These are phyloP conservation scores for Iguana delicatissima DNA, from an alignment of 2,797 vertebrate species.

Conservation along the genomic window DNA sequence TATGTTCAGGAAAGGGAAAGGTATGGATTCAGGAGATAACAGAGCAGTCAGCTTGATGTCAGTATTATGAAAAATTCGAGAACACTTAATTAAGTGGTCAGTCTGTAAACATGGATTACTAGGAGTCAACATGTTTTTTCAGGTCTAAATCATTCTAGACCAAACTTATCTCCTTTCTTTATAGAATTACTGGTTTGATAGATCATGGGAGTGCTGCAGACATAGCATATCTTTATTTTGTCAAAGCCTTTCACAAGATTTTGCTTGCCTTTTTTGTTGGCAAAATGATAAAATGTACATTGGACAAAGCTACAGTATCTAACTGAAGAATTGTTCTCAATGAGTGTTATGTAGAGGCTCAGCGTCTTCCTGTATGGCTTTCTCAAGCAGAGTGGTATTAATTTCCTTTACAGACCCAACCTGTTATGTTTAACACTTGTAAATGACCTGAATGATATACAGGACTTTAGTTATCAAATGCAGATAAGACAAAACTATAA, in stretches of 20 bases:
- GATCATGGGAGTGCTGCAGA: not conserved
- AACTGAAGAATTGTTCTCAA: not conserved
- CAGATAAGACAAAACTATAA: not conserved
- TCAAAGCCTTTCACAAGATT: not conserved
- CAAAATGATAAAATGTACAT: not conserved
- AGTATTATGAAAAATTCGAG: not conserved
- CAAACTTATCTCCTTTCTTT: not conserved
- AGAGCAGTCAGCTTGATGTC: not conserved
- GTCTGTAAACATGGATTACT: not conserved
- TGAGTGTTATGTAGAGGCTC: not conserved
- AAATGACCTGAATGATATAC: not conserved
- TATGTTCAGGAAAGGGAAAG: not conserved
- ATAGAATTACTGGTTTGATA: not conserved
- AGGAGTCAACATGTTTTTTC: not conserved
- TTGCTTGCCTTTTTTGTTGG: not conserved
- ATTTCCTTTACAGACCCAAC: not conserved
- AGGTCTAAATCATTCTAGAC: not conserved
- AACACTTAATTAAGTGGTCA: not conserved
- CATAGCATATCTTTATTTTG: not conserved
- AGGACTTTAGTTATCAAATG: not conserved
- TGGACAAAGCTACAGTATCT: not conserved
- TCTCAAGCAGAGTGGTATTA: not conserved
- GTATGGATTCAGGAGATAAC: not conserved
- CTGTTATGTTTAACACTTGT: not conserved
- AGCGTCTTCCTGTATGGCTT: not conserved